These are phyloP conservation scores for Sphenopsis melanotis DNA, from an alignment of 2,797 vertebrate species.

Conservation along the genomic window DNA sequence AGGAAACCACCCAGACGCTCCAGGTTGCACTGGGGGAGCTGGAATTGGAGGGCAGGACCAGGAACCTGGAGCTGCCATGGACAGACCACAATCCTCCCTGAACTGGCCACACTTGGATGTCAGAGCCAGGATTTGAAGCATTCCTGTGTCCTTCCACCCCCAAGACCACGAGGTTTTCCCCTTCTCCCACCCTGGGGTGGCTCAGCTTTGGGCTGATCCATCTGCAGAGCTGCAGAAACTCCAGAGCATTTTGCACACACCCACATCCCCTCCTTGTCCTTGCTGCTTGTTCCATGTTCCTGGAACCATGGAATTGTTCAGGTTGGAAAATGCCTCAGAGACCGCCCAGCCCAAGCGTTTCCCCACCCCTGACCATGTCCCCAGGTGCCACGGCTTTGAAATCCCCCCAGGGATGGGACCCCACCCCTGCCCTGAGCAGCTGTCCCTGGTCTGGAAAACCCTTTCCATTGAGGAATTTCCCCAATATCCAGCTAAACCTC, in stretches of 20 bases:
- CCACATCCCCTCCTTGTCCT: neutral
- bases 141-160: neutral
- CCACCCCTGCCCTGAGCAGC: neutral
- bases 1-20: neutral
- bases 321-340: neutral
- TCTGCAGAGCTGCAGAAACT: neutral
- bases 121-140: neutral
- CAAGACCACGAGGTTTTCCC: neutral
- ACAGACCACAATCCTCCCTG: neutral
- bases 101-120: neutral
- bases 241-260: neutral
- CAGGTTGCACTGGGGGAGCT: neutral
- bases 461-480: neutral
- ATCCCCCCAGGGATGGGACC: neutral
- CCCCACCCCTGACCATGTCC: neutral
- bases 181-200: neutral
- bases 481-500: neutral
- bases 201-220: neutral
- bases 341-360: neutral
- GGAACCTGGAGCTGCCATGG: neutral
- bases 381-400: neutral
- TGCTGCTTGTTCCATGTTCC: rapidly evolving
- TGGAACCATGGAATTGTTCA: neutral
- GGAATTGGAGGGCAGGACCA: neutral
- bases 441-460: neutral